Conservation (phyloP, 1,140 invertebrate genomes). For the Brachionus angularis region DNA sequence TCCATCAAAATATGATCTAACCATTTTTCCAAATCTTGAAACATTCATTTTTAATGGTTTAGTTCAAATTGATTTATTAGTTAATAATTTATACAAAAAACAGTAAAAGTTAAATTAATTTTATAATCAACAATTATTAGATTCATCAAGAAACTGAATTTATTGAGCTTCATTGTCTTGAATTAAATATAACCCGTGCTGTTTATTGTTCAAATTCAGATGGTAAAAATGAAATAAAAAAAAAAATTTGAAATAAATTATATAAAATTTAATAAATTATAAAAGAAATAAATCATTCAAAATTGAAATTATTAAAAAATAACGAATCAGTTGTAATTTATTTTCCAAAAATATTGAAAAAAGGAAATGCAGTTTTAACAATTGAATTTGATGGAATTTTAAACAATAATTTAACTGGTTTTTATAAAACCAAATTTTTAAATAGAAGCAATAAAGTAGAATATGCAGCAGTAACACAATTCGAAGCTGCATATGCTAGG, state of each 20-base stretch:
- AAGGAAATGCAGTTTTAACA: not conserved
- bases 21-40: constrained; percentile 11
- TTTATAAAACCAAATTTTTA: constrained; percentile 28
- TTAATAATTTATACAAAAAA: too few species aligned
- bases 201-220: not conserved
- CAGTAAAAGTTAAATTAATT: too few species aligned
- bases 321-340: constrained; percentile 8
- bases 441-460: not conserved
- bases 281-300: not conserved
- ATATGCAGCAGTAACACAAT: constrained; percentile 17
- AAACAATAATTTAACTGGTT: constrained; percentile 12
- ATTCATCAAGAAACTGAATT: constrained; percentile 8
- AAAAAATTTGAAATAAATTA: too few species aligned
- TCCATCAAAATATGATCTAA: not conserved
- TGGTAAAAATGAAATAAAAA: too few species aligned
- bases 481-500: constrained; percentile 65
- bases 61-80: constrained; percentile 11
- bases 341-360: not conserved
- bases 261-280: too few species aligned
- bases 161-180: constrained; percentile 5
- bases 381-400: constrained; percentile 12
- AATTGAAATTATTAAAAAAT: not conserved
- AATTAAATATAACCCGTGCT: not conserved
- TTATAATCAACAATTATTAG: too few species aligned
- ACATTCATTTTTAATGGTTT: not conserved